These are phyloP conservation scores for Zosterops lateralis DNA, from an alignment of 2,113 vertebrate species.

Conservation along the genomic window DNA sequence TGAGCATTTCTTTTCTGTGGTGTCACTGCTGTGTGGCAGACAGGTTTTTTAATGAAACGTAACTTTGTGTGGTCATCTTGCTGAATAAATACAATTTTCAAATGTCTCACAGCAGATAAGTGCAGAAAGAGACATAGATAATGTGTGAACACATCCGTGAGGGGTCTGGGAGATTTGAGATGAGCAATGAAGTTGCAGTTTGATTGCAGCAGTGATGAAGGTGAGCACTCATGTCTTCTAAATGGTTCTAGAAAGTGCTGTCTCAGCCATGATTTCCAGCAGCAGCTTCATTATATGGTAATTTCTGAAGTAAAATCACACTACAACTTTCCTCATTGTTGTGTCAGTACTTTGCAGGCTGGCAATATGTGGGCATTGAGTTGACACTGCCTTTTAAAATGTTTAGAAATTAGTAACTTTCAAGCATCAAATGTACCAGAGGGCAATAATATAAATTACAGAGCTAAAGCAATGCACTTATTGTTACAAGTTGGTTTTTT, in stretches of 20 bases:
- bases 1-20: background rate
- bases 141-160: background rate
- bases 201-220: background rate
- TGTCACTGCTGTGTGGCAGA: background rate
- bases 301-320: background rate
- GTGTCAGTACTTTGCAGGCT: background rate
- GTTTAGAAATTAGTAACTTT: background rate
- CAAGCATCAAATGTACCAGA: background rate
- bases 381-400: background rate
- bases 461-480: background rate
- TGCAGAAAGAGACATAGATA: background rate
- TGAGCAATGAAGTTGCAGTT: background rate
- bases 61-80: background rate
- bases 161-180: background rate
- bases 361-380: fast-evolving
- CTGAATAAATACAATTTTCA: background rate
- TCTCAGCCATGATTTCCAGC: background rate
- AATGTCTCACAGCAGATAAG: background rate
- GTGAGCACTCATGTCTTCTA: background rate
- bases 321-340: background rate
- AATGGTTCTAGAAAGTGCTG: background rate
- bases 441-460: background rate
- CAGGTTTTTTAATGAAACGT: background rate
- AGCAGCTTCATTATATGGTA: background rate
- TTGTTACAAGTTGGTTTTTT: background rate